These are phyloP conservation scores for Natator depressus DNA, from an alignment of 2,113 vertebrate genomes.

Conservation along the genomic window DNA sequence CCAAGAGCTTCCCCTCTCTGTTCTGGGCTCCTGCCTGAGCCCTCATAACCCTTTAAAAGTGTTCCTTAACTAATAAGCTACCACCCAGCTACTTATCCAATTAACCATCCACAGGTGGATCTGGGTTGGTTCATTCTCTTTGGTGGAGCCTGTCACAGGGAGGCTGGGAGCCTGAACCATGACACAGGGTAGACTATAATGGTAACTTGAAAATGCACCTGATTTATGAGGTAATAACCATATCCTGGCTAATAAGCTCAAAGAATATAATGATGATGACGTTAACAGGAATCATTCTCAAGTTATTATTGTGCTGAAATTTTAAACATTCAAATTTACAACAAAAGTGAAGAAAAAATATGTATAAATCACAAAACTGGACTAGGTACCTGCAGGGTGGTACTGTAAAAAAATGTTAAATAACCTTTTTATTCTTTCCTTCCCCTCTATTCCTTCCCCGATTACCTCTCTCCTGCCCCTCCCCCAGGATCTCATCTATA, in stretches of 20 bases:
- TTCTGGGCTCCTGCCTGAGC: no score
- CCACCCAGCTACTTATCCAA: no score
- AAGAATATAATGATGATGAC: neutral
- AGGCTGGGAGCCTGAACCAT: no score
- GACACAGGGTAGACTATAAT: neutral
- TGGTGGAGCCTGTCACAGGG: no score
- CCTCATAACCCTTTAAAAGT: no score
- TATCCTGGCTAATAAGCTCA: neutral
- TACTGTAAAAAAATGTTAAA: neutral
- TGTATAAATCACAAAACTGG: neutral
- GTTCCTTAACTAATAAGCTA: no score
- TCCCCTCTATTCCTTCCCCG: neutral
- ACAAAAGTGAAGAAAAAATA: neutral
- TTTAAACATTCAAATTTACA: neutral
- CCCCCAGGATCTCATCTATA: neutral
- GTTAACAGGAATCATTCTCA: neutral
- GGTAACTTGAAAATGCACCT: neutral
- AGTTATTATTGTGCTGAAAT: neutral
- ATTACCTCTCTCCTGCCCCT: neutral
- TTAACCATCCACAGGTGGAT: no score
- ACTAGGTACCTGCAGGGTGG: neutral
- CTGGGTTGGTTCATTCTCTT: no score
- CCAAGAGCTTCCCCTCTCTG: no score
- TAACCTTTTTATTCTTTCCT: neutral
- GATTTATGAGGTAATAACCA: neutral